Base-by-base conservation (phyloP, 2,113 vertebrate species). In the Piprites chloris region DNA sequence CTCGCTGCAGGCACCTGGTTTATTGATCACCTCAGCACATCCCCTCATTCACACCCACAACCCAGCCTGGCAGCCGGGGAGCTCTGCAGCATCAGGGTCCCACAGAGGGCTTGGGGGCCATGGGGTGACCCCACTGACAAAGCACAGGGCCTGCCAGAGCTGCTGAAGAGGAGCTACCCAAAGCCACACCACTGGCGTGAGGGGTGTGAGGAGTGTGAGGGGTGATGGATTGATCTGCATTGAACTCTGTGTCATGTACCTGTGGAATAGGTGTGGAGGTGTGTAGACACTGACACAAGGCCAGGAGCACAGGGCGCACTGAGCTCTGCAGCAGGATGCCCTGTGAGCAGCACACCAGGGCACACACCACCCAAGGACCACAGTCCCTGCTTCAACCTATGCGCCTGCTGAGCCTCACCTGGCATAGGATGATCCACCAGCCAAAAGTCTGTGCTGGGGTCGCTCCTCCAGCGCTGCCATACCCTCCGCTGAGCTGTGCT, bases 1-100 rank as follows among this genome's bases (percentile, higher is more conserved):
- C 30, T 19, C 2, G 0, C 33, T 2, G 1, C 22, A 8, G 6
- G 35, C 17, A 5, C 53, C 59, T 49, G 63, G 0, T 27, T 47
- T 19, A 53, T n/a, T 17, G 52, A 44, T 59, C 44, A 5, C 6
- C 47, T 72, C 0, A 0, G 78, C 33, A 33, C 63, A 59, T 24
- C 46, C 30, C 50, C 30, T 69, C 80, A 24, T 5, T 12, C 15
- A 23, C 41, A 23, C 18, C n/a, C 11, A 7, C 41, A 47, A 61
- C 50, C 15, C 63, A 50, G 42, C 14, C 61, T 39, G 12, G 85
- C 82, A 73, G 15, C 65, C 1, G 1, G 46, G 90, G 65, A 73
- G 27, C 52, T 65, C 26, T 5, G 37, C 15, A 32, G 3, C 1
- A 27, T 55, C 24, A 44, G 53, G 47, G 44, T 33, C 63, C 59